Percentiles rank a stretch among this genome's conserved stretches.
Conservation (phyloP, 2,888 invertebrate species). For the Coremacera marginata region DNA sequence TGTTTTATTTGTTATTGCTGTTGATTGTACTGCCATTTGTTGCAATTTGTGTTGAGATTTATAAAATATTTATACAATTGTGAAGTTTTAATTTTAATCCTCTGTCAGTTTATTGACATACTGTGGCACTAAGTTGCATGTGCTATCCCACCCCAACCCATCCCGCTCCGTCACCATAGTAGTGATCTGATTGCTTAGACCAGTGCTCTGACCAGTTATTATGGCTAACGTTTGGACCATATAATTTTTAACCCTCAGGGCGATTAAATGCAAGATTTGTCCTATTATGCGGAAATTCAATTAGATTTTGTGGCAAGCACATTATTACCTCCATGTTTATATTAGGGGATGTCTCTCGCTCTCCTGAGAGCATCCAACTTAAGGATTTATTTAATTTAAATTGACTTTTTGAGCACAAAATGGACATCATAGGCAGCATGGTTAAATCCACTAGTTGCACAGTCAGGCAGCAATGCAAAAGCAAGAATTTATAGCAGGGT, state of each 20-base stretch:
- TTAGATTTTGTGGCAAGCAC: constrained; percentile 5
- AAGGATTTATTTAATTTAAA: neutral
- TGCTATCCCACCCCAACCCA: neutral
- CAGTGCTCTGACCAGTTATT: neutral
- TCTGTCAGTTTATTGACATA: constrained; percentile 48
- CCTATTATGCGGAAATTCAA: constrained; percentile 21
- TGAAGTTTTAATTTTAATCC: constrained; percentile 48
- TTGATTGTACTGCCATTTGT: constrained; percentile 22
- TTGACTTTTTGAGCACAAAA: neutral
- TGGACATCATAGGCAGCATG: neutral
- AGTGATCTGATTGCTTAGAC: neutral
- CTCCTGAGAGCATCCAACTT: neutral
- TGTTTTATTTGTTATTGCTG: constrained; percentile 31
- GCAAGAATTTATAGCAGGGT: no score
- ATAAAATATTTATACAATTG: constrained; percentile 40
- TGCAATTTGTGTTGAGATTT: constrained; percentile 17
- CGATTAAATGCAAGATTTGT: constrained; percentile 22
- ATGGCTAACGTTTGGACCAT: neutral
- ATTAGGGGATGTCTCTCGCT: neutral
- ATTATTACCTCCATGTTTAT: neutral
- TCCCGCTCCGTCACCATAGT: neutral
- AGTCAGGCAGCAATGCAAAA: neutral
- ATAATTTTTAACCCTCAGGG: constrained; percentile 17
- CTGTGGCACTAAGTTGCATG: constrained; percentile 44
- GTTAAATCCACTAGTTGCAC: neutral